Base-by-base conservation (phyloP, 2,113 vertebrate genomes). In the Turnix velox region DNA sequence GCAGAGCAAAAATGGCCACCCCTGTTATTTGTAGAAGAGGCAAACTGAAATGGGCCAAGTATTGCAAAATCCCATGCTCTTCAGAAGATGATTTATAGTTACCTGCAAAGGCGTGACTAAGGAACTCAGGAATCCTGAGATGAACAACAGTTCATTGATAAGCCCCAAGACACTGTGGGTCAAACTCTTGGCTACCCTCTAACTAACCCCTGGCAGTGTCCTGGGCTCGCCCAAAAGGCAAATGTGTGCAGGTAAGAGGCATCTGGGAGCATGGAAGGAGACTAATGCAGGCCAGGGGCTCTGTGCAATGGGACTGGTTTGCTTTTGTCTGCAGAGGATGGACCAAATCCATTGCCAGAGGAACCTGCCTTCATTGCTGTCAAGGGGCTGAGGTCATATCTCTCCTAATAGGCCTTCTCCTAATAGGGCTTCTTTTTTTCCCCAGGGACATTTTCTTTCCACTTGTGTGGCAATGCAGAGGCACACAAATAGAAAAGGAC, bases 91-190 rank as follows among this genome's bases (percentile, higher is more conserved):
- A 96, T 96, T 95, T 93, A 95, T 84, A 82, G 67, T 92, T 91
- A 92, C 90, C 90, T 96, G 89, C 81, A 92, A 79, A 89, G 95
- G 91, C 17, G 31, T 95, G 91, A 96, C 81, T 94, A 87, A 93
- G 91, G 82, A 94, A 54, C 91, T 92, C 67, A 94, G 95, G 95
- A 96, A 96, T 96, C 91, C 42, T 14, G 63, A 76, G 73, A 80
- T 37, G 86, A 95, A 96, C 92, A 96, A 95, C 80, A 84, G 74
- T 52, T 78, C 67, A 84, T 95, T 94, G 95, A 96, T 94, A 94
- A 93, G 54, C 28, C 39, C n/a, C 55, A 84, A 65, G 81, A 95
- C 67, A 85, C 78, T 66, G 74, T 25, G 3, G 92, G 84, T 67
- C 91, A 90, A 92, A 67, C 55, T 76, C 67, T 87, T 92, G 95